Percentiles rank a stretch among this genome's conserved stretches.
Evolutionary conservation across 2,113 vertebrate species (phyloP).

Genomic region (Pipra filicauda): DNA sequence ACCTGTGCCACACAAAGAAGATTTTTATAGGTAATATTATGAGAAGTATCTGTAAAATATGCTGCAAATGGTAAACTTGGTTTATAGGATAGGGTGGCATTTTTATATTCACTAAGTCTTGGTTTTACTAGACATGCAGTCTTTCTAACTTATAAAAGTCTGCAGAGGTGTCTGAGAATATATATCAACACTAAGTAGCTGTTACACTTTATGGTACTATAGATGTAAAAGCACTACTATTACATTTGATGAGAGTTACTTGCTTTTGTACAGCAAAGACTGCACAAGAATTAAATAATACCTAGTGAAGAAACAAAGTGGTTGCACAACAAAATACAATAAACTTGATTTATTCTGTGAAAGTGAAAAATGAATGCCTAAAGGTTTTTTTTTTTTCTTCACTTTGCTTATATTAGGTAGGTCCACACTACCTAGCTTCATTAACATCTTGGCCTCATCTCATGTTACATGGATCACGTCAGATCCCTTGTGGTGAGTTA

Average conservation of each 20-base stretch:
- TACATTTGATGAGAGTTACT: neutral
- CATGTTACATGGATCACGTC: neutral
- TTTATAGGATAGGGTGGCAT: neutral
- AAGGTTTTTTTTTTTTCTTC: neutral
- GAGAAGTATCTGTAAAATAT: neutral
- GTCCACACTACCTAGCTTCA: neutral
- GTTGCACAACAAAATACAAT: neutral
- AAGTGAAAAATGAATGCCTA: neutral
- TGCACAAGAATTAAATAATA: neutral
- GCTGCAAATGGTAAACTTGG: neutral
- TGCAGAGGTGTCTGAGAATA: neutral
- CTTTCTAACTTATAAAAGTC: conserved; percentile 28
- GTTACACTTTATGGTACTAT: neutral
- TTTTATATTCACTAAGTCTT: conserved; percentile 28
- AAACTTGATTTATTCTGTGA: neutral
- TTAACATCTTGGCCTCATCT: neutral
- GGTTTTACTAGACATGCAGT: conserved; percentile 8
- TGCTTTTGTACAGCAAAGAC: neutral
- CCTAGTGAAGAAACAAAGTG: neutral
- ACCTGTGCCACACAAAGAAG: neutral
- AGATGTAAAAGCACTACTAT: conserved; percentile 16
- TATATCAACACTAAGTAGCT: conserved; percentile 32
- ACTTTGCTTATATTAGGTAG: neutral
- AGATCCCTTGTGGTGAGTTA: neutral
- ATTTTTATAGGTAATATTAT: neutral